Evolutionary conservation across 2,113 vertebrate species (phyloP), one percentile per base, ranked within the genome.

Genomic region (Trachemys scripta): DNA sequence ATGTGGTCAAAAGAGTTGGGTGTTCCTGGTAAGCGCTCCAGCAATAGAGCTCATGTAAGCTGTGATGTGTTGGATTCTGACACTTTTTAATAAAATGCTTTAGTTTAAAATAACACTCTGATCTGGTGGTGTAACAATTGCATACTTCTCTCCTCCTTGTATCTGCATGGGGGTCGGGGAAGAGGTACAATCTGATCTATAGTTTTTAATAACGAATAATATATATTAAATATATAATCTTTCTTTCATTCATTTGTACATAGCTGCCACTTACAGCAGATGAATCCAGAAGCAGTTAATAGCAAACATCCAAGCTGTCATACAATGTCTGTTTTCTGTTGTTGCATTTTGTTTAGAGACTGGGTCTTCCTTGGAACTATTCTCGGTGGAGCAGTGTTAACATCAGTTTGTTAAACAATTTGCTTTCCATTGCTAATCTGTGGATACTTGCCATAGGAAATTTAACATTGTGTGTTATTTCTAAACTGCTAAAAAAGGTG

Each of bases 321-420:
- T 49, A 29, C 35, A 42, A 24, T 76, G 4, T 86, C 82, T 92
- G 79, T 88, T 84, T 88, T 56, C 62, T 80, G 29, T 95, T 79
- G 31, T 29, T 87, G 88, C 19, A 54, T 76, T 65, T 89, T 92
- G 59, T 81, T 89, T 88, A 85, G 38, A 29, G 45, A 69, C 69
- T 51, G 80, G 13, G 8, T 81, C 35, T 87, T 42, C 62, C 80
- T 25, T 45, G 31, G 31, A 24, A 47, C 93, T 84, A 93, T 89
- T 93, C 95, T 92, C 80, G 51, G 47, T 31, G 56, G 65, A 91
- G 50, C 31, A 56, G 5, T 20, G 82, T 59, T 88, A 90, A 81
- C 42, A 85, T 45, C 82, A 20, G 35, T 87, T 96, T 89, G 25
- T 92, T 83, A 75, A 93, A 90, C 42, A 78, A 72, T 87, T 85